A percentile compares a stretch with the other conserved stretches of the same genome.
Conservation (phyloP, 2,113 vertebrate species). For the Melanocharis versteri region DNA sequence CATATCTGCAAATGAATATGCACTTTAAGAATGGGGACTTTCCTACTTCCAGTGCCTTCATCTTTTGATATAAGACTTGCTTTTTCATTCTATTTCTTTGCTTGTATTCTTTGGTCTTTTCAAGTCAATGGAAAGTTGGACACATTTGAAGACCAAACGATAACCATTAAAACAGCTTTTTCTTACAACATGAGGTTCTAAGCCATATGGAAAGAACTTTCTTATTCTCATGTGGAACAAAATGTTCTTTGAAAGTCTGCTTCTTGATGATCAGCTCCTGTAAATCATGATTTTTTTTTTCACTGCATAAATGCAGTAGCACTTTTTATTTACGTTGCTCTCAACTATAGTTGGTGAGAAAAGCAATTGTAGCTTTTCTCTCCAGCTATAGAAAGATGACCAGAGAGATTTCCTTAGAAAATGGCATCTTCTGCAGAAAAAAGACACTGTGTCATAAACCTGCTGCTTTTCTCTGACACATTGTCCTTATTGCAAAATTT, state of each 20-base stretch:
- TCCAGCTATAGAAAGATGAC: neutral
- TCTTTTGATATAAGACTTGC: neutral
- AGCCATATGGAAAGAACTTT: neutral
- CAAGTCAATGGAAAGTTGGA: neutral
- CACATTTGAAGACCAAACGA: neutral
- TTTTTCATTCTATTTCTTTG: neutral
- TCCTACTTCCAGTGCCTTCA: neutral
- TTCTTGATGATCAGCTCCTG: neutral
- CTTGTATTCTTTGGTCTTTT: neutral
- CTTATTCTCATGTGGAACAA: neutral
- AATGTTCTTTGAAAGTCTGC: neutral
- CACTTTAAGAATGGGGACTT: neutral
- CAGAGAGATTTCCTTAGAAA: neutral
- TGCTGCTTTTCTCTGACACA: neutral
- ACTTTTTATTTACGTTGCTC: neutral
- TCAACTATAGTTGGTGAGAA: neutral
- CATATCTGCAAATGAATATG: neutral
- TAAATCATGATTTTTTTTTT: neutral
- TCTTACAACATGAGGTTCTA: neutral
- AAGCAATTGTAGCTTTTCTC: neutral
- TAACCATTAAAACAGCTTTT: neutral
- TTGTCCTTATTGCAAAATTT: neutral
- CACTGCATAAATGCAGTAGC: neutral
- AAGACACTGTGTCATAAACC: neutral
- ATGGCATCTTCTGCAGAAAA: neutral